Percentiles rank a stretch among this genome's conserved stretches.
Conservation (phyloP, 2,888 invertebrate species). For the Melinaea marsaeus region DNA sequence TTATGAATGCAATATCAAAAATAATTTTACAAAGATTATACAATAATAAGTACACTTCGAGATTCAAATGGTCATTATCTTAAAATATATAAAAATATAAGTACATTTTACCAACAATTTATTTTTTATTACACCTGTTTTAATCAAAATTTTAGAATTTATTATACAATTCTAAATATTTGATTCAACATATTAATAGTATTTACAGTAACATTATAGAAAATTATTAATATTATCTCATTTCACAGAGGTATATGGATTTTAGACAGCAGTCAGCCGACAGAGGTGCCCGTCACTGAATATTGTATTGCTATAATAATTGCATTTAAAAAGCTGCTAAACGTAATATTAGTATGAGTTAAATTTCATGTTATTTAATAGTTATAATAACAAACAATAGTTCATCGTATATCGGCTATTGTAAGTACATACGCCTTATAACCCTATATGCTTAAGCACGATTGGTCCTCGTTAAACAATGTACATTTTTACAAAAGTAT, state of each 20-base stretch:
- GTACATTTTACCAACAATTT: slow-evolving; percentile 11
- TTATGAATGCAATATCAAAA: slow-evolving; percentile 10
- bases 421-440: slow-evolving; percentile 18
- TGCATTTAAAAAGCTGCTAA: too few species aligned
- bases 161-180: background rate
- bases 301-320: too few species aligned
- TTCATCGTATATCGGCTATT: background rate
- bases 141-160: background rate
- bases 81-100: slow-evolving; percentile 18
- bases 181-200: background rate
- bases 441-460: slow-evolving; percentile 25
- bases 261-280: too few species aligned
- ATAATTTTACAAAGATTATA: slow-evolving; percentile 8
- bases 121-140: background rate
- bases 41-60: slow-evolving; percentile 30
- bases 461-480: slow-evolving; percentile 40
- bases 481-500: slow-evolving; percentile 54
- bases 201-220: background rate
- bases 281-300: too few species aligned
- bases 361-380: background rate
- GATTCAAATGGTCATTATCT: slow-evolving; percentile 28
- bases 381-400: background rate
- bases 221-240: too few species aligned
- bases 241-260: too few species aligned
- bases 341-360: background rate